A percentile compares a stretch with the other conserved stretches of the same genome.
These are phyloP conservation scores for Sycobia sp. DNA, from an alignment of 1,140 invertebrate species.

Conservation along the genomic window DNA sequence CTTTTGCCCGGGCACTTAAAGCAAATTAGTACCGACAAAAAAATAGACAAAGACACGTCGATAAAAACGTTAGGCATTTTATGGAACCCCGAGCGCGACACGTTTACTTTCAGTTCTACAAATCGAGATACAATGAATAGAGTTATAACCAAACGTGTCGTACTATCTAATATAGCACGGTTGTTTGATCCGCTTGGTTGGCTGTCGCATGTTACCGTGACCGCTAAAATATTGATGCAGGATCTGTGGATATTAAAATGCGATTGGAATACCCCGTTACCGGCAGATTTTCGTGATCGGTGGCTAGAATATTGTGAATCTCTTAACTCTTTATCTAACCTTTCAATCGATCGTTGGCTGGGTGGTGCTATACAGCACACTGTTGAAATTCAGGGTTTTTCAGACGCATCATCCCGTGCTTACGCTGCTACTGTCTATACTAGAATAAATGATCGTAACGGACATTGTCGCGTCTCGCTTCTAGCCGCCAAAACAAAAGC, in stretches of 20 bases:
- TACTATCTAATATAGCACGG: slow-evolving; percentile 6
- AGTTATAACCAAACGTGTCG: neutral
- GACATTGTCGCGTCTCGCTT: no score
- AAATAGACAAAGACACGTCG: neutral
- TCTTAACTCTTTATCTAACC: neutral
- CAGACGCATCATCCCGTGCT: no score
- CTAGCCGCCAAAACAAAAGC: no score
- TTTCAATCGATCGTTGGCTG: neutral
- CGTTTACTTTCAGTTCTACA: no score
- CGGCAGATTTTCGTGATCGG: neutral
- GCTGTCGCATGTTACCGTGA: slow-evolving; percentile 9
- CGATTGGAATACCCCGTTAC: neutral
- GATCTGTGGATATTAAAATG: slow-evolving; percentile 6
- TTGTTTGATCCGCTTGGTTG: slow-evolving; percentile 18
- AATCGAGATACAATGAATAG: neutral
- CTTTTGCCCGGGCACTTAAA: no score
- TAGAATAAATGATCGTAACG: no score
- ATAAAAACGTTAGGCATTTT: no score
- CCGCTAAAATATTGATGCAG: no score
- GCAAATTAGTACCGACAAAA: no score
- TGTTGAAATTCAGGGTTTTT: neutral
- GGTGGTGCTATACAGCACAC: neutral
- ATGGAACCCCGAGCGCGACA: no score
- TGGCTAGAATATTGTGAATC: neutral
- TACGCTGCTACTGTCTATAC: neutral